A percentile compares a stretch with the other conserved stretches of the same genome.
These are phyloP conservation scores for Caenorhabditis doughertyi DNA, from an alignment of 2,888 invertebrate species.

Conservation along the genomic window DNA sequence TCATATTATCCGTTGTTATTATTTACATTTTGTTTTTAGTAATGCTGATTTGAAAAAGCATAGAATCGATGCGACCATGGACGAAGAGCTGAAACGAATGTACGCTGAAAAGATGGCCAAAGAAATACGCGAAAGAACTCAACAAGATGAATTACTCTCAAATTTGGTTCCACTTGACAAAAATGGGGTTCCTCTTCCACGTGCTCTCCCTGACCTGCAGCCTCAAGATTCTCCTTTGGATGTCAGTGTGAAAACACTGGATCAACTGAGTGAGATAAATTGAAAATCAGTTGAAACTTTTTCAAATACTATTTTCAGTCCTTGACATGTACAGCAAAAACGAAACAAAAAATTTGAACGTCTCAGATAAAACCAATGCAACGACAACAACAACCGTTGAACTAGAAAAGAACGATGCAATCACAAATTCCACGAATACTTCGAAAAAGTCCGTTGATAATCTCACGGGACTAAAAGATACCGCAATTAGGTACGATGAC, in stretches of 20 bases:
- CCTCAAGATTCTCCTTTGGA: conserved; percentile 47
- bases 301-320: conserved; percentile 48
- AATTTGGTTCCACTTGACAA: conserved; percentile 56
- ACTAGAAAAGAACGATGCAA: background rate
- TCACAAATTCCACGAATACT: background rate
- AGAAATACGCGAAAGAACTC: conserved; percentile 47
- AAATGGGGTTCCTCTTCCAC: conserved; percentile 63
- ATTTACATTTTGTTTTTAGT: conserved; percentile 49
- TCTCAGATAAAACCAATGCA: conserved; percentile 17
- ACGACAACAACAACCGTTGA: background rate
- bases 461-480: background rate
- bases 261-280: conserved; percentile 49
- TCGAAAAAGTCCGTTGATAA: background rate
- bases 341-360: conserved; percentile 2
- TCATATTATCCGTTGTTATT: too few species aligned
- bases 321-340: conserved; percentile 59
- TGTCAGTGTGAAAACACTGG: conserved; percentile 54
- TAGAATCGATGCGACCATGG: conserved; percentile 67
- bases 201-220: conserved; percentile 39
- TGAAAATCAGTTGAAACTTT: background rate
- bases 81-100: conserved; percentile 71
- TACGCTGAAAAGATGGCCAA: conserved; percentile 66
- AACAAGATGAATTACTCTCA: conserved; percentile 49
- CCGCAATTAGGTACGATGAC: background rate
- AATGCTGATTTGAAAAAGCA: conserved; percentile 63